Percentiles rank a stretch among this genome's conserved stretches.
Evolutionary conservation across 2,888 invertebrate genomes (phyloP).

Genomic region (Torymus aiolomorphi): DNA sequence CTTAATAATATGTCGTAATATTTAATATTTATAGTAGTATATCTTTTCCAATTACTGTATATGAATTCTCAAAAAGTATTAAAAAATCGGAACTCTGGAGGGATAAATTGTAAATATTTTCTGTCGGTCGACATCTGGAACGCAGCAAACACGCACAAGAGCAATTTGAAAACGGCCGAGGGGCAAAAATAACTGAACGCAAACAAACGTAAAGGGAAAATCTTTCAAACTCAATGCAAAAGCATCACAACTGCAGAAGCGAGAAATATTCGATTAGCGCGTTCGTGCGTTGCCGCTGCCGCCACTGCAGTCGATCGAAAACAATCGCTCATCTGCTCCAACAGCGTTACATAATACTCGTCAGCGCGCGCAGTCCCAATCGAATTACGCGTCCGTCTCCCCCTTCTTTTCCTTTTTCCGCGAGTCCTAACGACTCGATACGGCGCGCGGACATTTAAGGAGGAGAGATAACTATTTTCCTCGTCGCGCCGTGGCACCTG

Average conservation of each 20-base stretch:
- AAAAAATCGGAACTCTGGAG: too few relatives aligned
- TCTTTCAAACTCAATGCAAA: background rate
- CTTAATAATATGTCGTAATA: too few relatives aligned
- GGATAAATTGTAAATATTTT: too few relatives aligned
- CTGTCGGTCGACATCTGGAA: too few relatives aligned
- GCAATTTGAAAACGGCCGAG: too few relatives aligned
- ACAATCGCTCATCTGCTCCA: slow-evolving; percentile 40
- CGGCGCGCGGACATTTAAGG: background rate
- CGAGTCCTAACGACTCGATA: slow-evolving; percentile 1
- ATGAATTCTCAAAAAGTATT: too few relatives aligned
- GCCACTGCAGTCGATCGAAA: slow-evolving; percentile 2
- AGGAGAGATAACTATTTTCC: slow-evolving; percentile 26
- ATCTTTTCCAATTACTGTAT: too few relatives aligned
- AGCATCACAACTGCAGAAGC: background rate
- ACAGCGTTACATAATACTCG: slow-evolving; percentile 16
- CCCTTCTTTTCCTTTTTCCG: background rate
- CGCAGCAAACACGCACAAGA: too few relatives aligned
- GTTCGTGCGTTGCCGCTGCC: background rate
- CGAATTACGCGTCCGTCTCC: background rate
- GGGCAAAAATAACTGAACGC: too few relatives aligned
- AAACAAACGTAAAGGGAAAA: background rate
- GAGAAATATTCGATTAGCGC: slow-evolving; percentile 32
- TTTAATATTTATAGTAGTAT: too few relatives aligned
- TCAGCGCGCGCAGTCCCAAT: slow-evolving; percentile 1
- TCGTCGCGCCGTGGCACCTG: background rate